Conservation (phyloP, 2,797 vertebrate species). For the Columba guinea region DNA sequence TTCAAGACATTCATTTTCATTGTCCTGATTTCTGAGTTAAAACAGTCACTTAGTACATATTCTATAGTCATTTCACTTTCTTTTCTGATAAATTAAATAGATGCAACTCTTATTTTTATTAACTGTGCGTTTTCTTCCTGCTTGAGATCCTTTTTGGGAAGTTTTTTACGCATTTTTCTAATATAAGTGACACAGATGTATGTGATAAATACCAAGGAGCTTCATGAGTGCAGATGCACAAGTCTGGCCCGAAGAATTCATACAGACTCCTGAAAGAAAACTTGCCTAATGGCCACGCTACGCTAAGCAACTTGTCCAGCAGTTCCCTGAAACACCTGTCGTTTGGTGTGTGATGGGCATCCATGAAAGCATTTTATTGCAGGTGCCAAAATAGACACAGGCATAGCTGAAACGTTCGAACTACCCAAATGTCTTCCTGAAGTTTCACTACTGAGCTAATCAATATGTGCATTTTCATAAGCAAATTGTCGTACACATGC, state of each 20-base stretch:
- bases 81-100: not conserved
- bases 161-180: not conserved
- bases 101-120: not conserved
- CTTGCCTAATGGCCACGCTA: rapidly evolving
- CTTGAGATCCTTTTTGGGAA: not conserved
- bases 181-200: not conserved
- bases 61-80: not conserved
- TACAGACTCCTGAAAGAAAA: not conserved
- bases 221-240: rapidly evolving
- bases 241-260: not conserved
- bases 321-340: not conserved
- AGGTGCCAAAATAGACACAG: not conserved
- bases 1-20: not conserved
- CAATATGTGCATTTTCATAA: not conserved
- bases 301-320: not conserved
- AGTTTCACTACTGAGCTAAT: slow-evolving; percentile 1
- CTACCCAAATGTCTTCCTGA: not conserved
- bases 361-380: not conserved
- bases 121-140: rapidly evolving
- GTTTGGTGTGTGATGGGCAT: not conserved
- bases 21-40: not conserved
- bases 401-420: not conserved
- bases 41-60: not conserved
- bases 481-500: not conserved
- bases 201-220: not conserved